Base-by-base conservation (phyloP, 2,113 vertebrate genomes). In the Clarias gariepinus region DNA sequence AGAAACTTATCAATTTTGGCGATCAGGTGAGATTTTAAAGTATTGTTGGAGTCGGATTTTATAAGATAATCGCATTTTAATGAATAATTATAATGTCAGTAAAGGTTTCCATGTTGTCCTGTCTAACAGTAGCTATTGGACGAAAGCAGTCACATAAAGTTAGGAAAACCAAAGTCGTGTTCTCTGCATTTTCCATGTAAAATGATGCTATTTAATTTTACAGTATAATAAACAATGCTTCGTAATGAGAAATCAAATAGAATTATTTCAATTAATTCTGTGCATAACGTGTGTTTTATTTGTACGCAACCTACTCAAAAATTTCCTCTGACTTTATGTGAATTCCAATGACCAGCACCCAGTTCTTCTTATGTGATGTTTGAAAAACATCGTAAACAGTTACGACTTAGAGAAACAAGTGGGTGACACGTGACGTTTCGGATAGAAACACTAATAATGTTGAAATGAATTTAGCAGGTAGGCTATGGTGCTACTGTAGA, bases 11-110 rank as follows among this genome's bases (percentile, higher is more conserved):
- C 82, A 82, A 89, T 1, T 84, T 76, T 9, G 28, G 3, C 18
- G 55, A 88, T 36, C 81, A 90, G 84, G 87, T 88, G 83, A 86
- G 87, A 28, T 23, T 84, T 8, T 81, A 52, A 77, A 53, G 0
- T 15, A n/a, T 55, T 53, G 8, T 77, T 77, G 74, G 0, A 77
- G 11, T 53, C 25, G 55, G 1, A 12, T 55, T 2, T 73, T 15
- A 6, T n/a, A 52, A n/a, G n/a, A 10, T n/a, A n/a, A n/a, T n/a
- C 16, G n/a, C 2, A 28, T 52, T 52, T 52, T 74, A 25, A 52
- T 9, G 41, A 11, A 74, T 19, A 74, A 23, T 74, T 13, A 30
- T 52, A 52, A 23, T 73, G 21, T 15, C 23, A 53, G 41, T 77
- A 15, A 77, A 77, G 23, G 23, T 77, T 15, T 16, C 47, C 47